These are phyloP conservation scores for Octopus bimaculoides DNA, from an alignment of 1,140 invertebrate genomes.

Conservation along the genomic window DNA sequence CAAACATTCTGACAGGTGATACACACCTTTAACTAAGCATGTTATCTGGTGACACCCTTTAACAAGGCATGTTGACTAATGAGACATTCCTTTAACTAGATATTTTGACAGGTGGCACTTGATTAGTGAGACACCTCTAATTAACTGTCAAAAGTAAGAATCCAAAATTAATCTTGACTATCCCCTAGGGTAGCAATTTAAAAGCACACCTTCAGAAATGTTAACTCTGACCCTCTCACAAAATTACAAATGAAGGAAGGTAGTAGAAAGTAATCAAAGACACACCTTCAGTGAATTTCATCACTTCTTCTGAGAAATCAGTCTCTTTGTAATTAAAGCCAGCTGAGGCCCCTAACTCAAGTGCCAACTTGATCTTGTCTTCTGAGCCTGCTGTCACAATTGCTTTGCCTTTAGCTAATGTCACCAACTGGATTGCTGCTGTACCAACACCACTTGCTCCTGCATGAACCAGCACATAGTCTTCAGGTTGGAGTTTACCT, in stretches of 20 bases:
- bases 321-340: constrained; percentile 54
- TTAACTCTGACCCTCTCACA: background rate
- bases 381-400: constrained; percentile 53
- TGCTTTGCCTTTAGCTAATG: constrained; percentile 35
- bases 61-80: too few relatives aligned
- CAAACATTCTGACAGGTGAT: too few relatives aligned
- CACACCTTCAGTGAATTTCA: constrained; percentile 41
- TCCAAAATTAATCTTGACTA: too few relatives aligned
- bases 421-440: constrained; percentile 49
- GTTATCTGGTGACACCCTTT: too few relatives aligned
- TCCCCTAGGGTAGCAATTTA: constrained; percentile 27
- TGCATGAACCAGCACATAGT: constrained; percentile 53
- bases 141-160: too few relatives aligned
- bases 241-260: background rate
- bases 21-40: too few relatives aligned
- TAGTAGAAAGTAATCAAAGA: background rate
- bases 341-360: constrained; percentile 40
- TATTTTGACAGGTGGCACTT: too few relatives aligned
- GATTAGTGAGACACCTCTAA: too few relatives aligned
- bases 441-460: constrained; percentile 57
- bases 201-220: background rate
- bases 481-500: constrained; percentile 40
- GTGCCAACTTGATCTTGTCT: constrained; percentile 43
- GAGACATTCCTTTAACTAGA: too few relatives aligned
- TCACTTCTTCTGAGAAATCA: constrained; percentile 39